phyloP scores from a whole-genome alignment of 2,888 invertebrate genomes.

The Epinotia bilunana region DNA sequence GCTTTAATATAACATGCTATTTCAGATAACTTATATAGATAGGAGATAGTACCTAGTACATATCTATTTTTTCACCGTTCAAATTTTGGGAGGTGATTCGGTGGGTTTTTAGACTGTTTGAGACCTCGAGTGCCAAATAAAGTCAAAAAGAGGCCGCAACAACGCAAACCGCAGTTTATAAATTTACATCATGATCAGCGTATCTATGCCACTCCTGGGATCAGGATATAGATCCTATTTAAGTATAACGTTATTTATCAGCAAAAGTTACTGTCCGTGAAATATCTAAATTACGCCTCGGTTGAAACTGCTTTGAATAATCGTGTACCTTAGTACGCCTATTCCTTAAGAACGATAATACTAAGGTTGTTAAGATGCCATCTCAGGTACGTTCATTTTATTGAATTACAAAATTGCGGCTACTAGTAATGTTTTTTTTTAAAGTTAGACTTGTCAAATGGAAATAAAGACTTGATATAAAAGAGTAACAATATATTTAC shows the following conservation, averaged over 20 bases:
- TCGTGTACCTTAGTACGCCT: constrained; percentile 22
- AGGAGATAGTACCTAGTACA: too few relatives aligned
- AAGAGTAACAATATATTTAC: too few relatives aligned
- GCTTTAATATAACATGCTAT: not conserved
- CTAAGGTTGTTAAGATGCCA: constrained; percentile 8
- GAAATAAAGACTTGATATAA: too few relatives aligned
- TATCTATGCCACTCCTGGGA: not conserved
- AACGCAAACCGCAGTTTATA: too few relatives aligned
- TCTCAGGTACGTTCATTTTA: not conserved
- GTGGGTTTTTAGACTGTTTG: too few relatives aligned
- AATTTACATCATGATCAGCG: not conserved
- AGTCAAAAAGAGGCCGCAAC: too few relatives aligned
- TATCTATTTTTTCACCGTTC: too few relatives aligned
- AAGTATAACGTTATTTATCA: not conserved
- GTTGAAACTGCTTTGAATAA: constrained; percentile 29
- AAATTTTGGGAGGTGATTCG: too few relatives aligned
- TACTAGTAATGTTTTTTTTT: too few relatives aligned
- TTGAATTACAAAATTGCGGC: too few relatives aligned
- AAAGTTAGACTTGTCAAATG: too few relatives aligned
- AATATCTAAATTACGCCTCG: constrained; percentile 28
- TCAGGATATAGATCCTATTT: not conserved
- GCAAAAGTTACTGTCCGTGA: constrained; percentile 17
- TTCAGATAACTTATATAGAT: not conserved
- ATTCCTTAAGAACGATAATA: constrained; percentile 25
- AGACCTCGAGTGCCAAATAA: too few relatives aligned